Evolutionary conservation across 1,140 invertebrate species (phyloP), one percentile per base, ranked within the genome.

Genomic region (Semibalanus balanoides): DNA sequence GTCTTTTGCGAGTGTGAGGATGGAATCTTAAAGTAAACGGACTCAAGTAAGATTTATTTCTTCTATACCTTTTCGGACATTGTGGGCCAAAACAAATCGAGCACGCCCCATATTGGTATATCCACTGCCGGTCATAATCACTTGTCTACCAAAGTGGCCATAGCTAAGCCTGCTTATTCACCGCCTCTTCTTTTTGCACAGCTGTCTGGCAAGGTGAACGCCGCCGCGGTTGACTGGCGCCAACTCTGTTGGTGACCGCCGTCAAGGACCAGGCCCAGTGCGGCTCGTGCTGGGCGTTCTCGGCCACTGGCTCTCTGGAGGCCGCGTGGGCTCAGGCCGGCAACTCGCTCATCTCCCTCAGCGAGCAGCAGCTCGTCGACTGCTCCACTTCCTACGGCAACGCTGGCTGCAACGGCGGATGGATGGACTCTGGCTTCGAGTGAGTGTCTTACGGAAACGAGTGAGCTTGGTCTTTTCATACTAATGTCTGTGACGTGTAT

Each of bases 331-430:
- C 92, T 85, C 89, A 94, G 78, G 90, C 92, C 83, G 90, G 87
- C 31, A 92, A 92, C 73, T 87, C 89, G 78, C 86, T 99, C 25
- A 88, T 96, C 9, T 96, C 94, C 3, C 88, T 99, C 0, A 97
- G 94, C 79, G 97, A 99, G 86, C 97, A 99, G 86, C 98, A 99
- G 84, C 85, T 99, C 70, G 88, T 99, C 31, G 97, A 99, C 86
- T 99, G 97, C 82, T 96, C 95, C 0, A 80, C 81, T 0, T 88
- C 88, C 76, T 96, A 92, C 82, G 96, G 95, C 22, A 99, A 99
- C 85, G 89, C 96, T 83, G 97, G 97, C 71, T 99, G 97, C 85
- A 90, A 93, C 79, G 96, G 96, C 80, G 96, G 96, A 77, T 85
- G 97, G 28, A 97, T 97, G 94, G 94, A 97, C 85, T 87, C 91